Percentiles rank a stretch among this genome's conserved stretches.
Conservation (phyloP, 30 jellyfish, hydroid and myxozoan species). For the Aurelia aurita region DNA sequence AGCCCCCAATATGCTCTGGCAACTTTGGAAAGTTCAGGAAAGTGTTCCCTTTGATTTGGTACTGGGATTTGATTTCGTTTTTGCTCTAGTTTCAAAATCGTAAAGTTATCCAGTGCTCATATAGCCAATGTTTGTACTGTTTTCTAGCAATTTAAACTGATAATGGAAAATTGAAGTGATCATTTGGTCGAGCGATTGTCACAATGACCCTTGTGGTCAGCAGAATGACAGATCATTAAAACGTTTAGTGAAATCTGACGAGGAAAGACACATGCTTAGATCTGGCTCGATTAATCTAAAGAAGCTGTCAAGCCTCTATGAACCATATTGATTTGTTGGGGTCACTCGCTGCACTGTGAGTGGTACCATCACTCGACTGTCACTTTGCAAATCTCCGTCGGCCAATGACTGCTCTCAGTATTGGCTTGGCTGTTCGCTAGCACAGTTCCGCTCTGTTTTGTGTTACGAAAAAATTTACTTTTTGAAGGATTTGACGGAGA, state of each 20-base stretch:
- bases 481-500: constrained; percentile 51
- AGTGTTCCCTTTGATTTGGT: too few relatives aligned
- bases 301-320: constrained; percentile 74
- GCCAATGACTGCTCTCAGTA: constrained; percentile 29
- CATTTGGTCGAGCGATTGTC: constrained; percentile 51
- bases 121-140: neutral
- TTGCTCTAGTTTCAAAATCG: constrained; percentile 2
- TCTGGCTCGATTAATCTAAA: constrained; percentile 56
- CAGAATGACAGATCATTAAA: constrained; percentile 70
- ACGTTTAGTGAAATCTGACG: constrained; percentile 71
- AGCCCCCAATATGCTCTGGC: too few relatives aligned
- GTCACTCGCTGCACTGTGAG: constrained; percentile 52
- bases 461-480: constrained; percentile 8
- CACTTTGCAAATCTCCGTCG: constrained; percentile 48
- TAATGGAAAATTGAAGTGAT: constrained; percentile 5
- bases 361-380: constrained; percentile 44
- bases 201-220: constrained; percentile 69
- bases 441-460: constrained; percentile 42
- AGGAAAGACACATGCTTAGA: constrained; percentile 54
- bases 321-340: constrained; percentile 67
- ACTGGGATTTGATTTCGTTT: neutral
- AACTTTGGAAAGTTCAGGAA: too few relatives aligned
- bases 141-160: constrained; percentile 33
- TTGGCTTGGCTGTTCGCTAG: constrained; percentile 38
- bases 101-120: constrained; percentile 14